Base-by-base conservation (phyloP, 2,888 invertebrate species). In the Xestia xanthographa region DNA sequence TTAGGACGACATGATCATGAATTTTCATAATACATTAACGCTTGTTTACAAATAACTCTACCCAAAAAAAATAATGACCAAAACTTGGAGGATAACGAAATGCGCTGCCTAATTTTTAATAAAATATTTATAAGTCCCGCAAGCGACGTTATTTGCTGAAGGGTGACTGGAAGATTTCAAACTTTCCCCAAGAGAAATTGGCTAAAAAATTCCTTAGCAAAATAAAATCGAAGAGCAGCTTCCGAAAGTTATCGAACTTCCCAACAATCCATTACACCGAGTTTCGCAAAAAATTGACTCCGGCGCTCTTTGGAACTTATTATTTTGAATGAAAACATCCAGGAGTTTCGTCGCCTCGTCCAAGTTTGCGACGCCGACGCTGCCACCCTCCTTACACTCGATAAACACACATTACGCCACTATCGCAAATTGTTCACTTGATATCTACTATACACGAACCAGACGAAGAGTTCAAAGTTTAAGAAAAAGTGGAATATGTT, bases 261-360 rank as follows among this genome's bases (percentile, higher is more conserved):
- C 94, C 95, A 95, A 96, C 96, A 96, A 96, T 95, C 96, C 95
- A 96, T 96, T 96, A 96, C 96, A 95, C 95, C 93, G 93, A 95
- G 95, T 96, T 95, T 95, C 92, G 94, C 93, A 95, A 96, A 96
- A 96, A 96, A 95, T 93, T 94, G 90, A 94, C 94, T 95, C 93
- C 79, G 86, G 81, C 88, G 85, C 91, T 89, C 89, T 89, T 91
- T 88, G 92, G 93, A 95, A 95, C 94, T 96, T 96, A 96, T 96
- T 96, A 96, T 96, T 95, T 96, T 95, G 94, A 96, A 95, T 93
- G 95, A 95, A 96, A 96, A 95, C 94, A 95, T 94, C 94, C 93
- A 91, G 89, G 92, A 94, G 94, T 94, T 94, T 93, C 91, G 93
- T 91, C 93, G 95, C 92, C 93, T 90, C 83, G 88, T 87, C 89